Evolutionary conservation across 2,888 invertebrate species (phyloP).

Genomic region (Alcis repandata): DNA sequence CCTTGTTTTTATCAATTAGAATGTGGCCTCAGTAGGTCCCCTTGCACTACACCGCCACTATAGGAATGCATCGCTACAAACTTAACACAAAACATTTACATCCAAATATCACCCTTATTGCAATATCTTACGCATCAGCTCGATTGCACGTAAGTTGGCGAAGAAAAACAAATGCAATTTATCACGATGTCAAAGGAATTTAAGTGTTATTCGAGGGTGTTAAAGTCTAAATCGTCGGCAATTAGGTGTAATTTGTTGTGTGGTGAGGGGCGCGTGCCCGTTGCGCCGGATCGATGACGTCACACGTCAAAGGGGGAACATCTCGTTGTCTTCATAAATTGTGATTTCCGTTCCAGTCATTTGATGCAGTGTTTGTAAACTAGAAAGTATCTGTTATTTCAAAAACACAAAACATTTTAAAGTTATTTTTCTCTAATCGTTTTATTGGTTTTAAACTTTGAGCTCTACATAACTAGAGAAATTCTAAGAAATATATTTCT

Average conservation of each 20-base stretch:
- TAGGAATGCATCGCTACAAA: conserved; percentile 57
- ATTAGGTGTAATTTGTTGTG: conserved; percentile 62
- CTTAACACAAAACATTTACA: conserved; percentile 1
- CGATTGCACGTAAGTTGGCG: conserved; percentile 35
- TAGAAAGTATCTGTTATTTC: neutral
- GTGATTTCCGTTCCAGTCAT: conserved; percentile 36
- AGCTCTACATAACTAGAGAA: neutral
- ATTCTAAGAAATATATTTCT: too few species aligned
- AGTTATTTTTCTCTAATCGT: neutral
- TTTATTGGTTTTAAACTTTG: neutral
- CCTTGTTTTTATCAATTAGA: conserved; percentile 76
- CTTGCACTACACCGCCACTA: conserved; percentile 52
- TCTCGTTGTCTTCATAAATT: conserved; percentile 41
- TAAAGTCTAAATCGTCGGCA: conserved; percentile 63
- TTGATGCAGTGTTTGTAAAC: neutral
- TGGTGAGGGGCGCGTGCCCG: conserved; percentile 62
- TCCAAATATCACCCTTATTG: conserved; percentile 9
- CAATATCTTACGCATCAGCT: neutral
- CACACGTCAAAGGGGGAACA: conserved; percentile 48
- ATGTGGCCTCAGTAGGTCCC: conserved; percentile 64
- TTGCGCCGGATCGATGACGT: conserved; percentile 49
- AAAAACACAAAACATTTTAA: neutral
- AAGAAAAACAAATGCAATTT: conserved; percentile 51
- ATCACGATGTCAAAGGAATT: conserved; percentile 60
- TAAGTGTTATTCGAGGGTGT: conserved; percentile 62